A percentile compares a stretch with the other conserved stretches of the same genome.
Evolutionary conservation across 2,888 invertebrate genomes (phyloP).

Genomic region (Rhagium mordax): DNA sequence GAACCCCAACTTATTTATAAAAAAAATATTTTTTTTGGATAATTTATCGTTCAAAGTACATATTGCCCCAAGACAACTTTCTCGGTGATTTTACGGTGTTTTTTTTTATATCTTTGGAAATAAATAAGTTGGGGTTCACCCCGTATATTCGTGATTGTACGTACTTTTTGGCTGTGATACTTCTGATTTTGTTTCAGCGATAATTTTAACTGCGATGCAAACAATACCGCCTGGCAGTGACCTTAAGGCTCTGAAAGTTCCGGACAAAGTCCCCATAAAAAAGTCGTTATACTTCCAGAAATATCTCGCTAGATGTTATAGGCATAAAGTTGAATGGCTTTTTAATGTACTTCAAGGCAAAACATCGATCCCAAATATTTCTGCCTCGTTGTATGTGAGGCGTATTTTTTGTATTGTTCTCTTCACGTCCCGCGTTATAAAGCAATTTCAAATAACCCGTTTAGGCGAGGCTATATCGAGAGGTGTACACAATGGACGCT

Average conservation of each 20-base stretch:
- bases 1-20: too few species aligned
- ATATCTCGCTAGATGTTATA: constrained; percentile 3
- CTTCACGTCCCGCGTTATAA: background rate
- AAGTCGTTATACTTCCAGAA: constrained; percentile 18
- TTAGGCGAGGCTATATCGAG: background rate
- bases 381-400: background rate
- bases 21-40: too few species aligned
- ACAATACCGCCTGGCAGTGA: constrained; percentile 9
- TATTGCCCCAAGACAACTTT: too few species aligned
- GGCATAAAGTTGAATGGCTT: constrained; percentile 14
- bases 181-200: too few species aligned
- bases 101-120: too few species aligned
- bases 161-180: too few species aligned
- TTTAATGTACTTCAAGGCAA: constrained; percentile 20
- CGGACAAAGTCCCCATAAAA: constrained; percentile 23
- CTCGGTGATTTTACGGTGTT: too few species aligned
- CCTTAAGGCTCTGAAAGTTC: constrained; percentile 8
- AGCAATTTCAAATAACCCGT: background rate
- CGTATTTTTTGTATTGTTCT: background rate
- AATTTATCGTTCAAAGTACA: too few species aligned
- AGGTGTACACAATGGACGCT: too few species aligned
- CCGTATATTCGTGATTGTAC: too few species aligned
- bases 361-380: background rate
- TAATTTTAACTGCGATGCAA: background rate
- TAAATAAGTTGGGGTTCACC: too few species aligned